Evolutionary conservation across 2,113 vertebrate genomes (phyloP), one percentile per base, ranked within the genome.

Genomic region (Passer domesticus): DNA sequence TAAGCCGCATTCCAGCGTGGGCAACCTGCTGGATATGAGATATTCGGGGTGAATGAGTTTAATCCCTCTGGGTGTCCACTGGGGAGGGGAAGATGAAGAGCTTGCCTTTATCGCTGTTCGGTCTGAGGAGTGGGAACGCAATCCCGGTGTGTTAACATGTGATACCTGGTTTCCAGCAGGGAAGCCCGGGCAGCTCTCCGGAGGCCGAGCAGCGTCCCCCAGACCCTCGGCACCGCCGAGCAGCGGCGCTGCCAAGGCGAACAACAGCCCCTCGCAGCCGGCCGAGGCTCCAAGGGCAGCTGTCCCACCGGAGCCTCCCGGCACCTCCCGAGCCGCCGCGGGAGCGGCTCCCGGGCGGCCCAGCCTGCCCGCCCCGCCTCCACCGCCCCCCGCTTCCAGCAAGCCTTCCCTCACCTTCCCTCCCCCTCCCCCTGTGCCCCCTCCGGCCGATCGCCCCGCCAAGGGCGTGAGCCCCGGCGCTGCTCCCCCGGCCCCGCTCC

Each of bases 161-260:
- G 15, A 0, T 92, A 13, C 39, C 41, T 92, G 28, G 31, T 79
- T 97, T 97, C 25, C 95, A 98, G 97, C 84, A 28, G 95, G 97
- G 41, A 98, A 97, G 55, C 91, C 98, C 0, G 98, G 98, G 77
- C 98, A 98, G 31, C 95, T 58, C 86, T 73, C 98, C 90, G 78
- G 94, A 83, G 56, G 41, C 44, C 66, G 98, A 96, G 90, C 94
- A 7, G n/a, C 98, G 1, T 96, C 97, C 41, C 94, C 97, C 35
- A 95, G 88, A 72, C 67, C 96, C 25, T 59, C 92, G 5, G 49
- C 39, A 92, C 56, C 95, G 58, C 56, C 82, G 7, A 81, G 30
- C 76, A 35, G 56, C 93, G 50, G 28, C 27, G 13, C 50, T 1
- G 78, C 53, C 2, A 98, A 97, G 91, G 20, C 66, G 2, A 28